Percentiles rank a stretch among this genome's conserved stretches.
Conservation (phyloP, 2,113 vertebrate species). For the Rhipidura dahli region DNA sequence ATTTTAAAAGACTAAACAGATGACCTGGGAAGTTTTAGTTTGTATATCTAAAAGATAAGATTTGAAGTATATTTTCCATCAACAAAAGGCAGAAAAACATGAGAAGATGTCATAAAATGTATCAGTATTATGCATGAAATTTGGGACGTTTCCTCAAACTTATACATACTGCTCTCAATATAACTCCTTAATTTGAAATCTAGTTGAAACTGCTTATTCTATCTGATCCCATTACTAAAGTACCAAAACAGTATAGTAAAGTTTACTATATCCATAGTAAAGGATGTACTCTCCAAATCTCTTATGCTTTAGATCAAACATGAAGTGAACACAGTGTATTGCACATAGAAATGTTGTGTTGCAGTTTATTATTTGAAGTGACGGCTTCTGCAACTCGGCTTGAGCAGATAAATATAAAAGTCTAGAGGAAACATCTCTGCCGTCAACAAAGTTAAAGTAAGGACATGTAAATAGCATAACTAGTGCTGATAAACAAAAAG, state of each 20-base stretch:
- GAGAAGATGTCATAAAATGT: not conserved
- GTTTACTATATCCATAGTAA: not conserved
- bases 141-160: not conserved
- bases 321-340: not conserved
- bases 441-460: not conserved
- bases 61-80: not conserved
- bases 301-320: not conserved
- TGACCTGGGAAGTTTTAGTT: not conserved
- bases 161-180: not conserved
- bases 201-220: not conserved
- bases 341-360: not conserved
- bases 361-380: not conserved
- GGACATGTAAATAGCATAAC: not conserved
- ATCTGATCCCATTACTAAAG: not conserved
- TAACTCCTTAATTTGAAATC: not conserved
- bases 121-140: not conserved
- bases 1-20: not conserved
- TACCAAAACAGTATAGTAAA: not conserved
- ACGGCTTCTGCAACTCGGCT: not conserved
- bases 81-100: not conserved
- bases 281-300: not conserved
- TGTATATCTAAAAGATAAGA: not conserved
- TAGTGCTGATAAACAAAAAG: constrained; percentile 5
- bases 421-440: not conserved
- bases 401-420: not conserved